Percentiles rank a stretch among this genome's conserved stretches.
These are phyloP conservation scores for Athalia rosae DNA, from an alignment of 2,888 invertebrate species.

Conservation along the genomic window DNA sequence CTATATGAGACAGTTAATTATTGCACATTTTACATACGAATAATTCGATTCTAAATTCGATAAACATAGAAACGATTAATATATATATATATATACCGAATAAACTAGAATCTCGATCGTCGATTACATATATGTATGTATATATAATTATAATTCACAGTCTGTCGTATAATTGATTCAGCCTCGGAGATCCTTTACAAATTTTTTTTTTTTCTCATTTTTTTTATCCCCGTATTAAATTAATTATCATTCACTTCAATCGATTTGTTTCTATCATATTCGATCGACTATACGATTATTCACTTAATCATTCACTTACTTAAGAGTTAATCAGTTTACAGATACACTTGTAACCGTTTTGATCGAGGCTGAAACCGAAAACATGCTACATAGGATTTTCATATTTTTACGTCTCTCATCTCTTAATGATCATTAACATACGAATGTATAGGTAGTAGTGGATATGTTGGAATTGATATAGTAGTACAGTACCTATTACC, in stretches of 20 bases:
- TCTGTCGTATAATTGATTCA: slow-evolving; percentile 19
- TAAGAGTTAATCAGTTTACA: too few relatives aligned
- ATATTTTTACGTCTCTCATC: slow-evolving; percentile 47
- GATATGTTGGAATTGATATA: slow-evolving; percentile 70
- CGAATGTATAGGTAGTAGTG: slow-evolving; percentile 50
- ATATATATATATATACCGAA: slow-evolving; percentile 19
- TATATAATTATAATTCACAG: slow-evolving; percentile 25
- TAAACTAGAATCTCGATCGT: background rate
- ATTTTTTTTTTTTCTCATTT: background rate
- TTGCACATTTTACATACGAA: slow-evolving; percentile 33
- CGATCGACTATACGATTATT: too few relatives aligned
- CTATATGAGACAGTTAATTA: slow-evolving; percentile 19
- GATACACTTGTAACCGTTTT: too few relatives aligned
- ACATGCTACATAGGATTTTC: slow-evolving; percentile 34
- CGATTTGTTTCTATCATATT: too few relatives aligned
- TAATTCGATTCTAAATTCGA: slow-evolving; percentile 28
- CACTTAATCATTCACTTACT: too few relatives aligned
- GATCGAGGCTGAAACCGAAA: slow-evolving; percentile 25
- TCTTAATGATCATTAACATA: slow-evolving; percentile 32
- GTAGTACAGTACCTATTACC: slow-evolving; percentile 28
- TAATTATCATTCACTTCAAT: background rate
- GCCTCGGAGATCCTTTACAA: slow-evolving; percentile 33
- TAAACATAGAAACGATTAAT: background rate
- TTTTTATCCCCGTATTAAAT: background rate
- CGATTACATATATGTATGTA: too few relatives aligned